phyloP scores from a whole-genome alignment of 2,113 vertebrate species.

The Ptilorrhoa leucosticta region DNA sequence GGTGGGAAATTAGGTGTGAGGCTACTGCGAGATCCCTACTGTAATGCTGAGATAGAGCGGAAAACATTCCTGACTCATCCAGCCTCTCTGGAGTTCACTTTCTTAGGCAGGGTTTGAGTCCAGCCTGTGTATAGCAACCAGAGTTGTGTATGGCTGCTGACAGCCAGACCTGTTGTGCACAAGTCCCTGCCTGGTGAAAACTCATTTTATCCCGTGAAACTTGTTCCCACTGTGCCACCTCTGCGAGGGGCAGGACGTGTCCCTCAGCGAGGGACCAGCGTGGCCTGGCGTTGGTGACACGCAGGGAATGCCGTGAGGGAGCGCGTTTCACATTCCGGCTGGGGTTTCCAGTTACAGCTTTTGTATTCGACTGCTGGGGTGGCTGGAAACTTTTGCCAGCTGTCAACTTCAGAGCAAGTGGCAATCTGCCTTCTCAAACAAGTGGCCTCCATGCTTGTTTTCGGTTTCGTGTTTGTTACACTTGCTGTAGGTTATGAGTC shows the following conservation, averaged over 20 bases:
- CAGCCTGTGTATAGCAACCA: neutral
- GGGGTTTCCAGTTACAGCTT: conserved; percentile 16
- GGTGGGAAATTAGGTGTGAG: neutral
- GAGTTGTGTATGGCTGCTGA: neutral
- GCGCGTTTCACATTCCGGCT: neutral
- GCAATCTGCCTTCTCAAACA: conserved; percentile 24
- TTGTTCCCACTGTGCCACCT: fast-evolving
- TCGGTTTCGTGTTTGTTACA: neutral
- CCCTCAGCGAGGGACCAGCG: neutral
- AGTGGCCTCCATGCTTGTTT: conserved; percentile 38
- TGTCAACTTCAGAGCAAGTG: conserved; percentile 45
- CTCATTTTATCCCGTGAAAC: fast-evolving
- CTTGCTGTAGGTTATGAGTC: neutral
- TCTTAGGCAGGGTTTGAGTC: neutral
- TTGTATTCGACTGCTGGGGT: neutral
- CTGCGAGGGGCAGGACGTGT: neutral
- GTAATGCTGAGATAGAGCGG: neutral
- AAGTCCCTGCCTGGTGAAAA: neutral
- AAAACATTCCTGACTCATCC: neutral
- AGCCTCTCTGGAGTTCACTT: neutral
- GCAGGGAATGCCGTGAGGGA: neutral
- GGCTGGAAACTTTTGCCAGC: conserved; percentile 62
- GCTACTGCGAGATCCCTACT: neutral
- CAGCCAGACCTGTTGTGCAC: neutral
- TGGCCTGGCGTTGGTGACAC: neutral